Evolutionary conservation across 2,113 vertebrate species (phyloP).

Genomic region (Meles meles): DNA sequence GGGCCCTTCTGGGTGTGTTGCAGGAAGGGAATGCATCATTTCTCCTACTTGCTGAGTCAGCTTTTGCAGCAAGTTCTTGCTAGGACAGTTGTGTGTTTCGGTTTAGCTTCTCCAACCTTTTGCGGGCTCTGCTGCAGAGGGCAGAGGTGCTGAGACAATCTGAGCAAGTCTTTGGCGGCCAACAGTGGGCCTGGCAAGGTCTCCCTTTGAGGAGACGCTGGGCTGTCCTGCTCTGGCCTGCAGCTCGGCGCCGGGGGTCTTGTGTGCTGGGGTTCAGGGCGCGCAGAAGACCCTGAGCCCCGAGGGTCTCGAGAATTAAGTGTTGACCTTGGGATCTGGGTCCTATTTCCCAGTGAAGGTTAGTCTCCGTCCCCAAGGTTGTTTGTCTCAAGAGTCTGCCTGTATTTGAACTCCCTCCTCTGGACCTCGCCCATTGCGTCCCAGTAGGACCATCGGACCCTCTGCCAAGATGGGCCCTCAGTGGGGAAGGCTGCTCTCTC

Average conservation of each 20-base stretch:
- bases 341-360: neutral
- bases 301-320: neutral
- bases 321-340: neutral
- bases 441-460: neutral
- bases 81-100: neutral
- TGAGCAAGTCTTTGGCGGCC: neutral
- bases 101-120: neutral
- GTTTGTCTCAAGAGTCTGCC: neutral
- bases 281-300: neutral
- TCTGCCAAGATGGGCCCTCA: neutral
- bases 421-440: neutral
- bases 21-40: neutral
- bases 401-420: neutral
- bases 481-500: neutral
- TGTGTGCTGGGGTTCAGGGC: neutral
- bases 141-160: neutral
- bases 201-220: neutral
- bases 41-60: neutral
- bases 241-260: fast-evolving
- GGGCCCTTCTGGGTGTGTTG: constrained; percentile 30
- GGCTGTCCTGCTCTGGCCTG: too few relatives aligned
- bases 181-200: neutral
- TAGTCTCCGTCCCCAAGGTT: neutral
- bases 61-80: neutral
- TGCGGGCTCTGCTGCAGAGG: neutral